A percentile compares a stretch with the other conserved stretches of the same genome.
phyloP scores from a whole-genome alignment of 1,140 invertebrate species.

The Harlomillsia oculata region DNA sequence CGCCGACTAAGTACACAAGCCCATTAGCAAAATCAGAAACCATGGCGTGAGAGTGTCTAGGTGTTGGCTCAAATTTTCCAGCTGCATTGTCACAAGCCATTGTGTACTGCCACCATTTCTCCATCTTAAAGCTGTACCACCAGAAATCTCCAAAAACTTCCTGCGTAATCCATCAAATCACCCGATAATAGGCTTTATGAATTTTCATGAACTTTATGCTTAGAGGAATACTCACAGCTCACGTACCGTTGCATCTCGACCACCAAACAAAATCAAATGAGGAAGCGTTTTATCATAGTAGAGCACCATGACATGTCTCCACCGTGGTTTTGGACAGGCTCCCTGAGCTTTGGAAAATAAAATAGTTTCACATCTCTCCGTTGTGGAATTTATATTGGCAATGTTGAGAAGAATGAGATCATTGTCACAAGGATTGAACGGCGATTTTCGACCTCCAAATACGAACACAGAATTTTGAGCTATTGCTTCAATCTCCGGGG shows the following conservation, averaged over 20 bases:
- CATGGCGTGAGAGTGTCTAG: conserved; percentile 31
- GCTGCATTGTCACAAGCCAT: background rate
- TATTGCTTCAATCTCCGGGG: conserved; percentile 3
- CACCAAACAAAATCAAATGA: conserved; percentile 25
- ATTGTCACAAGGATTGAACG: conserved; percentile 18
- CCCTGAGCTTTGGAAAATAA: background rate
- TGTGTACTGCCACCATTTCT: conserved; percentile 6
- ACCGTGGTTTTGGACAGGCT: conserved; percentile 11
- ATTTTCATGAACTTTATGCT: background rate
- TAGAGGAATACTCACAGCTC: too few relatives aligned
- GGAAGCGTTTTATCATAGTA: conserved; percentile 6
- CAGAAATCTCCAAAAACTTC: conserved; percentile 22
- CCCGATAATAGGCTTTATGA: background rate
- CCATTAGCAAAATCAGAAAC: conserved; percentile 3
- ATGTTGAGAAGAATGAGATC: conserved; percentile 19
- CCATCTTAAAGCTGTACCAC: conserved; percentile 14
- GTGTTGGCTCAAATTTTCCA: conserved; percentile 11
- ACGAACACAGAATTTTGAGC: conserved; percentile 16
- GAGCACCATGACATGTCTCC: conserved; percentile 23
- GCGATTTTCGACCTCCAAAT: conserved; percentile 32
- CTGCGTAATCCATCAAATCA: conserved; percentile 1
- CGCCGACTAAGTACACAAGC: conserved; percentile 25
- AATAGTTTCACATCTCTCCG: background rate
- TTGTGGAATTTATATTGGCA: conserved; percentile 1
- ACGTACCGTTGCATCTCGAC: conserved; percentile 19